Conservation (phyloP, 2,888 invertebrate genomes). For the Heliconius aoede region DNA sequence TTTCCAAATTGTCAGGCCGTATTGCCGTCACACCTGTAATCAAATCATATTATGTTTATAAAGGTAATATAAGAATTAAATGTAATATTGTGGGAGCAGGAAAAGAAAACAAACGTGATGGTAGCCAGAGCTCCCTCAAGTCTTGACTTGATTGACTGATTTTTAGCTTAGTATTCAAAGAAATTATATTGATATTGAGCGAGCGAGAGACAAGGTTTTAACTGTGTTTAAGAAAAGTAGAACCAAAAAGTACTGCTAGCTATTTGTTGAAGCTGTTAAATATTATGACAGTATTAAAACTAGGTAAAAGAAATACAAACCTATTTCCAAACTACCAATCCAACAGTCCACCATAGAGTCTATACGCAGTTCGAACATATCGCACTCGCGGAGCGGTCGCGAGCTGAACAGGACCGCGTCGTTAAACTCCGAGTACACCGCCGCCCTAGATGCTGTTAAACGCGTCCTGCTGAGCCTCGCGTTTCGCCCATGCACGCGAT, state of each 20-base stretch:
- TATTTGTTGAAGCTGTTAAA: not conserved
- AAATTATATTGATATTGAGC: too few species aligned
- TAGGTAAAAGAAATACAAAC: conserved; percentile 65
- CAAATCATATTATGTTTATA: not conserved
- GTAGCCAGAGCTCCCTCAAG: too few species aligned
- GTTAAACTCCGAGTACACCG: conserved; percentile 96
- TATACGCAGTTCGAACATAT: conserved; percentile 95
- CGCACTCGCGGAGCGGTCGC: conserved; percentile 93
- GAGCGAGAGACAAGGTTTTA: not conserved
- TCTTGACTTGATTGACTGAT: too few species aligned
- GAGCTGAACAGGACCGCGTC: conserved; percentile 97
- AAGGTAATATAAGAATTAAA: not conserved
- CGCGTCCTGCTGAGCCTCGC: conserved; percentile 93
- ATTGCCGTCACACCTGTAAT: conserved; percentile 92
- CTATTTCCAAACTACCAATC: conserved; percentile 96
- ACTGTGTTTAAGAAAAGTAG: too few species aligned
- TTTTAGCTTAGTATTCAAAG: too few species aligned
- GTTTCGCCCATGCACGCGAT: conserved; percentile 94
- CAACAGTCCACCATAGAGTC: conserved; percentile 96
- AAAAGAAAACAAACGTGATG: too few species aligned
- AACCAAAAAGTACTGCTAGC: not conserved
- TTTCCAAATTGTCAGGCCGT: conserved; percentile 93
- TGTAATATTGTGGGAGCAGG: too few species aligned
- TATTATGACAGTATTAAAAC: not conserved
- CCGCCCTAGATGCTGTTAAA: conserved; percentile 92